These are phyloP conservation scores for Chalcis sispes DNA, from an alignment of 2,888 invertebrate genomes.

Conservation along the genomic window DNA sequence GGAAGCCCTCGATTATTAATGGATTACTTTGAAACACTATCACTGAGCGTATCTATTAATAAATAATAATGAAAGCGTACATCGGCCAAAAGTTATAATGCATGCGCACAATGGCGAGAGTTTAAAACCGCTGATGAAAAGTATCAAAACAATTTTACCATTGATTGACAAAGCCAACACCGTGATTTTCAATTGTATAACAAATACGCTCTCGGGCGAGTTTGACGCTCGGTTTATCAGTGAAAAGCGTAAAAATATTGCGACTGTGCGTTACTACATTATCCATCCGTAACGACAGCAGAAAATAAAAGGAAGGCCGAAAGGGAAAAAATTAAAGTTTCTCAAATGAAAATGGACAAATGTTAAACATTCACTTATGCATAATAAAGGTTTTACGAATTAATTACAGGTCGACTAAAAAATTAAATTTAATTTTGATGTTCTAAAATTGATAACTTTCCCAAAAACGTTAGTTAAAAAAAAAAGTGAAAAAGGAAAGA, in stretches of 20 bases:
- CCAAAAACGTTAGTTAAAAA: neutral
- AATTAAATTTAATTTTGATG: neutral
- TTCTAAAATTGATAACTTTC: neutral
- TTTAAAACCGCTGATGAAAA: conserved; percentile 34
- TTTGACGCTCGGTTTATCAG: conserved; percentile 38
- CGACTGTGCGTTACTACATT: neutral
- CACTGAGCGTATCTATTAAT: neutral
- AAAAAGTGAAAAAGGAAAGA: neutral
- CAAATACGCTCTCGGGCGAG: conserved; percentile 18
- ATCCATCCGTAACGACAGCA: conserved; percentile 9
- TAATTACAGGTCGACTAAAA: neutral
- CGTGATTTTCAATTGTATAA: conserved; percentile 18
- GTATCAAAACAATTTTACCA: conserved; percentile 37
- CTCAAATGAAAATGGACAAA: conserved; percentile 22
- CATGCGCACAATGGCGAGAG: conserved; percentile 23
- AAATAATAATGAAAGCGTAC: conserved; percentile 10
- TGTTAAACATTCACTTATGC: conserved; percentile 5
- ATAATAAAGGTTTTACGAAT: conserved; percentile 18
- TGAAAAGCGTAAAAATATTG: conserved; percentile 25
- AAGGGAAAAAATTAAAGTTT: conserved; percentile 40
- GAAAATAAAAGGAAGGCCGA: conserved; percentile 13
- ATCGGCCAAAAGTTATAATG: conserved; percentile 1
- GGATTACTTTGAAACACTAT: conserved; percentile 4
- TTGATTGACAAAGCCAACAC: conserved; percentile 38
- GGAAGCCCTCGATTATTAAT: conserved; percentile 14